Percentiles rank a stretch among this genome's conserved stretches.
Conservation (phyloP, 1,140 invertebrate species). For the Drosophila yakuba region DNA sequence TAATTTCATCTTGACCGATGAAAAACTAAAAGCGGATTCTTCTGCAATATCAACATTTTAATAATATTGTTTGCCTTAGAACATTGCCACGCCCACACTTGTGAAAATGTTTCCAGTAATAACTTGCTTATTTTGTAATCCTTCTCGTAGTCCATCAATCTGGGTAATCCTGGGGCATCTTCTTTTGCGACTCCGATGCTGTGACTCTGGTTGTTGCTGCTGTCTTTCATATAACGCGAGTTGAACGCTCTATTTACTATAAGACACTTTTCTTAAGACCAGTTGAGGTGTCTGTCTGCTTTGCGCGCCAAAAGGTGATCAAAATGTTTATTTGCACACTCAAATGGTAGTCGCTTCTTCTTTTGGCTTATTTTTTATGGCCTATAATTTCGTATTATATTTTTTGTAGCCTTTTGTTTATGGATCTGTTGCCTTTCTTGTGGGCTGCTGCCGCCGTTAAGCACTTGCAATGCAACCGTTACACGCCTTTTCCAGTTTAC, state of each 20-base stretch:
- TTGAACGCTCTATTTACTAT: conserved; percentile 63
- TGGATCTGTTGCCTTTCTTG: conserved; percentile 23
- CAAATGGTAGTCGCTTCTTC: conserved; percentile 34
- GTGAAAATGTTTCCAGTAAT: no score
- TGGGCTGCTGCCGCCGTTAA: conserved; percentile 10
- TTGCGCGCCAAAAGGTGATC: conserved; percentile 33
- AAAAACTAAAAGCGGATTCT: no score
- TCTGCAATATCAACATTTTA: no score
- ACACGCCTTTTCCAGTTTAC: conserved; percentile 27
- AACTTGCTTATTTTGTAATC: no score
- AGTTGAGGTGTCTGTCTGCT: not conserved
- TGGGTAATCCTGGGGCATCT: no score
- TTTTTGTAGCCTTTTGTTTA: conserved; percentile 47
- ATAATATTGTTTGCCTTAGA: no score
- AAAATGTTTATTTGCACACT: conserved; percentile 61
- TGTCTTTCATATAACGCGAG: conserved; percentile 45
- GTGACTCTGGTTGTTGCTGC: conserved; percentile 2
- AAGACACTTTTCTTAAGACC: conserved; percentile 23
- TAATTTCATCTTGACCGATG: no score
- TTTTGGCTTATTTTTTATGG: conserved; percentile 32
- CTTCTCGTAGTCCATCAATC: no score
- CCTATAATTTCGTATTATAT: conserved; percentile 47
- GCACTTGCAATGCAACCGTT: conserved; percentile 44
- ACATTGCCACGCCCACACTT: no score
- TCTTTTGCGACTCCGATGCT: not conserved